Evolutionary conservation across 2,888 invertebrate genomes (phyloP), one percentile per base, ranked within the genome.

Genomic region (Pheosia tremula): DNA sequence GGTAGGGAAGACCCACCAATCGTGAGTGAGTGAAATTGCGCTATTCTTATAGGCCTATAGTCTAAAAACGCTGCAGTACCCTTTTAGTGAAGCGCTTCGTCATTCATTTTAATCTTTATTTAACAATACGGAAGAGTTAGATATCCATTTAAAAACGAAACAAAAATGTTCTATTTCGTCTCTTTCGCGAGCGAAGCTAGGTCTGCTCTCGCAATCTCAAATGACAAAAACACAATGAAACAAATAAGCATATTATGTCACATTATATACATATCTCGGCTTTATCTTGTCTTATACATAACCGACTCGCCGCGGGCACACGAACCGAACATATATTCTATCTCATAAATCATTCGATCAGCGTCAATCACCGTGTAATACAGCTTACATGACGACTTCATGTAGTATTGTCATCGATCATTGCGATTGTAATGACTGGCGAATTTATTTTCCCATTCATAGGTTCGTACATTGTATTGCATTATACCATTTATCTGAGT

Each of bases 361-460:
- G 36, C 36, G 45, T 56, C 56, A 45, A 45, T 45, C 47, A 59
- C 6, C 52, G 58, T 24, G 60, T 56, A 56, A 45, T 45, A 45
- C 8, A 9, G 56, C 56, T 56, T 45, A 56, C 45, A 56, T 45
- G 56, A 43, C 56, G 36, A 45, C 36, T 45, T 24, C 56, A 56
- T 56, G 56, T 45, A 45, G 10, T 13, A 45, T 36, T 56, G 56
- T 45, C 56, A 45, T 56, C 56, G 36, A 56, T 56, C 45, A 56
- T 55, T 7, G 13, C 39, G 55, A 4, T 24, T 13, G 55, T 7
- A 55, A 39, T 55, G 55, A 39, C 39, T 55, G n/a, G 55, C 37
- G 13, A 5, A 39, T 55, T 13, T 53, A 24, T 55, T 39, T 39
- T 38, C n/a, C 55, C 39, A 55, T 55, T 55, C 55, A 55, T 55